Conservation (phyloP, 1,140 invertebrate species). For the Halesus radiatus region DNA sequence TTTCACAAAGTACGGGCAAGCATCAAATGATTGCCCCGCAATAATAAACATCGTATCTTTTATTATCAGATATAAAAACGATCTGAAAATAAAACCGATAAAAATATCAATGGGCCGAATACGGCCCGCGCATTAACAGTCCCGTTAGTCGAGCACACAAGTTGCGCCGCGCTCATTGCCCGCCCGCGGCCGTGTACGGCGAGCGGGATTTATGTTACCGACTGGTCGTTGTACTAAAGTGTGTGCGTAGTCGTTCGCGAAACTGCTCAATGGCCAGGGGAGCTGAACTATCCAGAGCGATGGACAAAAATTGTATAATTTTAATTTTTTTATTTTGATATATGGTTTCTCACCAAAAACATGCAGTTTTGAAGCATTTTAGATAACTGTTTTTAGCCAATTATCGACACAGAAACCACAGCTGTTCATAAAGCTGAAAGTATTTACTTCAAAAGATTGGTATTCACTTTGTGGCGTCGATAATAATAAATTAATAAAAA, state of each 20-base stretch:
- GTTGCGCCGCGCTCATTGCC: constrained; percentile 35
- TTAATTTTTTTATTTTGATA: too few relatives aligned
- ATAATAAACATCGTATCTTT: constrained; percentile 8
- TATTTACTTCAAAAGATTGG: too few relatives aligned
- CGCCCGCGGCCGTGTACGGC: constrained; percentile 22
- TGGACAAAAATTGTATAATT: neutral
- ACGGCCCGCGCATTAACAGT: constrained; percentile 16
- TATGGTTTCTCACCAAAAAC: too few relatives aligned
- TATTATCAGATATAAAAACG: constrained; percentile 27
- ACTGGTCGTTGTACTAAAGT: constrained; percentile 42
- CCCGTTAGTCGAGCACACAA: constrained; percentile 46
- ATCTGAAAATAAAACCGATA: constrained; percentile 30
- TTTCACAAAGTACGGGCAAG: neutral
- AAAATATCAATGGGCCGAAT: constrained; percentile 35
- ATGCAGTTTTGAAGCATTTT: too few relatives aligned
- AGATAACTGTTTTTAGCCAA: too few relatives aligned
- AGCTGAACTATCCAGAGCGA: constrained; percentile 42
- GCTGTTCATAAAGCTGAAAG: too few relatives aligned
- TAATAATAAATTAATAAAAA: too few relatives aligned
- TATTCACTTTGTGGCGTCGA: too few relatives aligned
- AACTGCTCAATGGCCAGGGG: constrained; percentile 50
- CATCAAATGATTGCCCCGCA: neutral
- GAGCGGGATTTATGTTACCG: constrained; percentile 39
- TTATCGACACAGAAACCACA: too few relatives aligned
- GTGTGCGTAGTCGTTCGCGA: constrained; percentile 37